Percentiles rank a stretch among this genome's conserved stretches.
Conservation (phyloP, 2,888 invertebrate genomes). For the Dichetophora obliterata region DNA sequence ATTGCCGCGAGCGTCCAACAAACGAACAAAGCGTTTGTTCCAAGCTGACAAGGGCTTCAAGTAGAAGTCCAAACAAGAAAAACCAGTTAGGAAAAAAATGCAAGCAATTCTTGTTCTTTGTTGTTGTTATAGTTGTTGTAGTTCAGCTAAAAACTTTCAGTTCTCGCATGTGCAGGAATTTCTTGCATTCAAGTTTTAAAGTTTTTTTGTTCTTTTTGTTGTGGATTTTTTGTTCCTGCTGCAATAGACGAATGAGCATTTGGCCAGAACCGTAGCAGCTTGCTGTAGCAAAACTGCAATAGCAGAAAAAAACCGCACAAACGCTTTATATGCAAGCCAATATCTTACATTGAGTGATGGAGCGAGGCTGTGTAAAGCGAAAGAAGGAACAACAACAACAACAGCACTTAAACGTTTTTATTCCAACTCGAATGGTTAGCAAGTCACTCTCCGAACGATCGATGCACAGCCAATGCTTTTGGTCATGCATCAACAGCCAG, state of each 20-base stretch:
- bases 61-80: conserved; percentile 12
- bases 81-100: conserved; percentile 9
- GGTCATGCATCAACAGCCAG: not conserved
- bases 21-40: not conserved
- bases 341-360: no score
- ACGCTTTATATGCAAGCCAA: no score
- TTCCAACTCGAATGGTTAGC: no score
- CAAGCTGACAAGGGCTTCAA: conserved; percentile 15
- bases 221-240: not conserved
- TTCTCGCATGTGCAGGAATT: conserved; percentile 14
- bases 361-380: no score
- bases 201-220: not conserved
- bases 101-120: not conserved
- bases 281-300: not conserved
- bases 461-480: not conserved
- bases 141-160: not conserved
- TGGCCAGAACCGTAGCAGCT: not conserved
- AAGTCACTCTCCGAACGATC: not conserved
- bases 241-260: not conserved
- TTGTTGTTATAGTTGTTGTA: not conserved
- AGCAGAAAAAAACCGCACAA: not conserved
- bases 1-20: not conserved
- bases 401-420: no score
- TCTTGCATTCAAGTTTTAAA: not conserved
- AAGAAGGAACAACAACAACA: no score